These are phyloP conservation scores for Myotis davidii DNA, from an alignment of 2,113 vertebrate genomes.

Conservation along the genomic window DNA sequence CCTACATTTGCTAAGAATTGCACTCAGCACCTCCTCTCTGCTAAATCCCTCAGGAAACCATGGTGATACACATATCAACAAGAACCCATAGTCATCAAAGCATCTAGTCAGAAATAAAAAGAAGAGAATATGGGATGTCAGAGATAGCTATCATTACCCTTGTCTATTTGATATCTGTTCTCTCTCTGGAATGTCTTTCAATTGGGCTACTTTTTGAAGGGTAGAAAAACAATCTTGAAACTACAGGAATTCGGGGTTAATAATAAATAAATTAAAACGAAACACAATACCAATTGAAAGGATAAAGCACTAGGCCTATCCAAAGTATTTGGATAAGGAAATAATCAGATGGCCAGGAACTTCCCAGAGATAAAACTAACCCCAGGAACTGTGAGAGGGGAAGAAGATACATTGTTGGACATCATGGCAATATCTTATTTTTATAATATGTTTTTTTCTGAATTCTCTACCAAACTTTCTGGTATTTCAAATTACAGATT, in stretches of 20 bases:
- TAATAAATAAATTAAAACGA: not conserved
- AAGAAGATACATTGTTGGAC: not conserved
- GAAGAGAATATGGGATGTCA: not conserved
- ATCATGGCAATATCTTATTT: not conserved
- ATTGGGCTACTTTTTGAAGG: not conserved
- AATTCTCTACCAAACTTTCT: not conserved
- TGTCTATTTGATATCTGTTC: not conserved
- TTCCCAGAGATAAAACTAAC: not conserved
- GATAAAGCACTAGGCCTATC: not conserved
- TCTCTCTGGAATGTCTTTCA: not conserved
- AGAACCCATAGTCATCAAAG: not conserved
- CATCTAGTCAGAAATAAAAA: not conserved
- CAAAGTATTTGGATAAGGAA: not conserved
- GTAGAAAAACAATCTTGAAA: not conserved
- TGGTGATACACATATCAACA: not conserved
- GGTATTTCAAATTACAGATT: not conserved
- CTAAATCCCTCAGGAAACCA: not conserved
- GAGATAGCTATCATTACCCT: not conserved
- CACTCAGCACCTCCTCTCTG: not conserved
- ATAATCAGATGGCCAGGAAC: not conserved
- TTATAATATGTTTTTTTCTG: not conserved
- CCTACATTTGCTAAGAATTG: not conserved
- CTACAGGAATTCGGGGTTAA: not conserved
- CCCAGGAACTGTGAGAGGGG: fast-evolving
- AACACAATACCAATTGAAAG: not conserved